Conservation (phyloP, 2,113 vertebrate species). For the Atrichornis clamosus region DNA sequence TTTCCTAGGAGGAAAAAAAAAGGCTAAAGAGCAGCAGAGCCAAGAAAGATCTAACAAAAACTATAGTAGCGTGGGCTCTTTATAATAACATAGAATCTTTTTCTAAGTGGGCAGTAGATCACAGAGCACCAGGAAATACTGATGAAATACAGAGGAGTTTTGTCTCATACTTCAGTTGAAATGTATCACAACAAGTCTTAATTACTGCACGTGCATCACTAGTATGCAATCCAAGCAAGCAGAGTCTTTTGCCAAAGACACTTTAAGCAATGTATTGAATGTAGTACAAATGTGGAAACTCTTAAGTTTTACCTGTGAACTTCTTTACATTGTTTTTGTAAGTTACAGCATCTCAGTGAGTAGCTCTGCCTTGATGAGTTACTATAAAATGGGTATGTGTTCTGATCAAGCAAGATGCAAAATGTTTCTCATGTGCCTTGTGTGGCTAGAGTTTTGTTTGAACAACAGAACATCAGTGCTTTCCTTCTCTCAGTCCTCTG, state of each 20-base stretch:
- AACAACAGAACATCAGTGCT: background rate
- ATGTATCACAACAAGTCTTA: background rate
- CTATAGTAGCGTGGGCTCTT: constrained; percentile 2
- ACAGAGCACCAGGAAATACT: constrained; percentile 1
- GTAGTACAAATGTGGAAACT: background rate
- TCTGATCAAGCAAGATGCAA: background rate
- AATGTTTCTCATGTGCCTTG: background rate
- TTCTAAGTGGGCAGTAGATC: constrained; percentile 36
- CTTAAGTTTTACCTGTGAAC: background rate
- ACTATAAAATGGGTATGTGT: background rate
- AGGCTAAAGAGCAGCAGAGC: background rate
- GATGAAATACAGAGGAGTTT: constrained; percentile 1
- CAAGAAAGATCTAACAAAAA: constrained; percentile 43
- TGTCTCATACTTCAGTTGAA: background rate
- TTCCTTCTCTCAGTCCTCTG: background rate
- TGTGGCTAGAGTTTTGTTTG: background rate
- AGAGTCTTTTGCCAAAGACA: background rate
- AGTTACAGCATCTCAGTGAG: background rate
- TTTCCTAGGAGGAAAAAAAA: constrained; percentile 17
- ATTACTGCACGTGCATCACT: background rate
- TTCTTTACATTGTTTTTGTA: background rate
- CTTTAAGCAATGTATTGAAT: background rate
- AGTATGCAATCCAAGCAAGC: background rate
- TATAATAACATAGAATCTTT: constrained; percentile 10
- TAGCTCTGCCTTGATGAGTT: background rate